phyloP scores from a whole-genome alignment of 2,113 vertebrate species.

The Onychorhynchus coronatus region DNA sequence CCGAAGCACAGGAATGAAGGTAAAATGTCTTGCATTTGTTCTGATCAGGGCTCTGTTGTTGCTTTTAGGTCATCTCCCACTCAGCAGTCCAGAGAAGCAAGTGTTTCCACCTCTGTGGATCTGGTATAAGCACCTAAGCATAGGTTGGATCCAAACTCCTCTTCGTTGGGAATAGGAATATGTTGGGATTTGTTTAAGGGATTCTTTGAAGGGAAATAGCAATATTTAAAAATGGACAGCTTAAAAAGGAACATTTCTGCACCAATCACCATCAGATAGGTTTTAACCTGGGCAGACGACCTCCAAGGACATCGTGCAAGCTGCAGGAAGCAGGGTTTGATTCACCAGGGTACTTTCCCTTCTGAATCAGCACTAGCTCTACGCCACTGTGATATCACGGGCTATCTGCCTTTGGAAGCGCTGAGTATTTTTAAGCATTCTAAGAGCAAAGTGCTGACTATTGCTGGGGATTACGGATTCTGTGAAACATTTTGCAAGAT shows the following conservation, averaged over 20 bases:
- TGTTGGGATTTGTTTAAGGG: neutral
- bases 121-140: neutral
- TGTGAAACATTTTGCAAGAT: slow-evolving; percentile 34
- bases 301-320: neutral
- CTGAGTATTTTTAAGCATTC: neutral
- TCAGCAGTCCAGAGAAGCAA: rapidly evolving
- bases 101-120: neutral
- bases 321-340: neutral
- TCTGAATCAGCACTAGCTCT: slow-evolving; percentile 28
- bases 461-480: slow-evolving; percentile 34
- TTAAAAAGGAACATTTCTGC: neutral
- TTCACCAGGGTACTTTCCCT: neutral
- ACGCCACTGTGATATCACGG: neutral
- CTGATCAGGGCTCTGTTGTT: neutral
- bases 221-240: neutral
- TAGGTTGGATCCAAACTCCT: neutral
- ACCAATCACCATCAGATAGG: too few relatives aligned
- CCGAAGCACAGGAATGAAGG: neutral
- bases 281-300: neutral
- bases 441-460: slow-evolving; percentile 44
- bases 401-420: neutral
- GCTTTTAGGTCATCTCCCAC: neutral
- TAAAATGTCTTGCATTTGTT: neutral
- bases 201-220: neutral
- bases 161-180: neutral